Conservation (phyloP, 1,140 invertebrate species). For the Sinonovacula constricta region DNA sequence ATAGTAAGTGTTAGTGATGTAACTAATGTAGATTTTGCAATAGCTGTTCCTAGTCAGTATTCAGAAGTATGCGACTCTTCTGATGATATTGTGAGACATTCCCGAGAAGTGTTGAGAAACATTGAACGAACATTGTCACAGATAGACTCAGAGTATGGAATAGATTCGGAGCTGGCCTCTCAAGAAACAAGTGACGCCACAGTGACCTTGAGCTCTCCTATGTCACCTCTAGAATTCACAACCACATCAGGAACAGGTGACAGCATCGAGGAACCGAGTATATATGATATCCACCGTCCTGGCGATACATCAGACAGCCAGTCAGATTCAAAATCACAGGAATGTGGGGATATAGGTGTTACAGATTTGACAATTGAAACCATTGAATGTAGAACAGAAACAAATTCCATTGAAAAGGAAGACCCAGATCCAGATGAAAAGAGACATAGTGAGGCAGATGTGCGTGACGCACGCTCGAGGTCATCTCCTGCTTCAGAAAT, state of each 20-base stretch:
- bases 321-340: slow-evolving; percentile 32
- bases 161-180: neutral
- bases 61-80: slow-evolving; percentile 38
- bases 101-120: slow-evolving; percentile 75
- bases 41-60: neutral
- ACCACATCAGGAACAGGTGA: slow-evolving; percentile 28
- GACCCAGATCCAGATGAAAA: neutral
- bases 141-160: slow-evolving; percentile 52
- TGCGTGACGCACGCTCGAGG: neutral
- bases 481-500: slow-evolving; percentile 16
- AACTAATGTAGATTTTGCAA: neutral
- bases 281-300: slow-evolving; percentile 66
- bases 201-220: slow-evolving; percentile 25
- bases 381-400: neutral
- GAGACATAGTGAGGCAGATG: neutral
- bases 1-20: neutral
- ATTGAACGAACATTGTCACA: slow-evolving; percentile 71
- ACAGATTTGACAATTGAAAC: too few relatives aligned
- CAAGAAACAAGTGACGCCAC: neutral
- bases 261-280: slow-evolving; percentile 61
- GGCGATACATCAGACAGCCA: slow-evolving; percentile 41
- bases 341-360: slow-evolving; percentile 1
- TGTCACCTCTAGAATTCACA: slow-evolving; percentile 19
- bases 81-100: slow-evolving; percentile 71
- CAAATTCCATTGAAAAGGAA: neutral